Percentiles rank a stretch among this genome's conserved stretches.
These are phyloP conservation scores for Uloborus diversus DNA, from an alignment of 1,140 invertebrate genomes.

Conservation along the genomic window DNA sequence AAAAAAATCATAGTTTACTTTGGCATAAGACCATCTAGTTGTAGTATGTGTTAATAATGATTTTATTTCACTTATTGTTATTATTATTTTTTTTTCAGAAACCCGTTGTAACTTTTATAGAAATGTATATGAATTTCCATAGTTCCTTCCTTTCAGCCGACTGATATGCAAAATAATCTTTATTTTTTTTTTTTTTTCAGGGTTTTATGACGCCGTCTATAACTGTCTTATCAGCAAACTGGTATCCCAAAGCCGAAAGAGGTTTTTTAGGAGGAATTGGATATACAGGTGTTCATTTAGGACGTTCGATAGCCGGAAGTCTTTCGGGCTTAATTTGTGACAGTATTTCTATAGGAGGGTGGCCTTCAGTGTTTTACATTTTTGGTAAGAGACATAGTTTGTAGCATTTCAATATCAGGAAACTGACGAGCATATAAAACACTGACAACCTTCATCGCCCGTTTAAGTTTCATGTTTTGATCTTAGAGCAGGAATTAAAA, in stretches of 20 bases:
- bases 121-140: constrained; percentile 17
- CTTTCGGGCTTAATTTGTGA: constrained; percentile 63
- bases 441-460: neutral
- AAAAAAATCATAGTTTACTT: neutral
- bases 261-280: too few species aligned
- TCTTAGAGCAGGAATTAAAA: too few species aligned
- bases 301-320: too few species aligned
- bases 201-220: constrained; percentile 63
- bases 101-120: constrained; percentile 15
- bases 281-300: too few species aligned
- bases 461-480: neutral
- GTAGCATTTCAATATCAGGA: too few species aligned
- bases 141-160: neutral
- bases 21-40: too few species aligned
- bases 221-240: constrained; percentile 63
- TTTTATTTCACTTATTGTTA: neutral
- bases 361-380: constrained; percentile 78
- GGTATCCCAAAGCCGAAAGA: constrained; percentile 58
- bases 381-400: too few species aligned
- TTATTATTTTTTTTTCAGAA: neutral
- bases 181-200: neutral
- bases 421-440: too few species aligned
- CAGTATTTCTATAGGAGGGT: constrained; percentile 70
- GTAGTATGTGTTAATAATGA: neutral
- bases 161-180: neutral